These are phyloP conservation scores for Miltochrista miniata DNA, from an alignment of 2,888 invertebrate genomes.

Conservation along the genomic window DNA sequence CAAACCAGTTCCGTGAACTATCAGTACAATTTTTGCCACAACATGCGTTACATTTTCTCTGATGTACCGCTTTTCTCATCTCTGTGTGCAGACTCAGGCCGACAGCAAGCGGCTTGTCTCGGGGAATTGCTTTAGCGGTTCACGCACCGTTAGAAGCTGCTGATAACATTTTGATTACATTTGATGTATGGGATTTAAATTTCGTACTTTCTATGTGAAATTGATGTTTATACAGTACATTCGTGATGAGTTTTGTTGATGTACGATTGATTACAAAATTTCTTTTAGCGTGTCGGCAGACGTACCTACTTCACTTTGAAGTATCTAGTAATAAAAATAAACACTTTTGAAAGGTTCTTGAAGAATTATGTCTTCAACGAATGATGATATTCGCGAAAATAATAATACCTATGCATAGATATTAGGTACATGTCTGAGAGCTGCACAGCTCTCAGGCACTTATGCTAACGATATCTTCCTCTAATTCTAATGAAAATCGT, in stretches of 20 bases:
- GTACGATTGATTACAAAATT: background rate
- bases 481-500: no score
- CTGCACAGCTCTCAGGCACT: no score
- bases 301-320: no score
- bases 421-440: no score
- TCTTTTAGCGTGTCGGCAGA: no score
- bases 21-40: background rate
- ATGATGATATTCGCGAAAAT: no score
- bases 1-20: background rate
- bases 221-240: constrained; percentile 2
- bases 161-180: constrained; percentile 22
- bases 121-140: constrained; percentile 36
- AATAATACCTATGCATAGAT: no score
- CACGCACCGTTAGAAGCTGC: constrained; percentile 24
- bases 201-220: constrained; percentile 3
- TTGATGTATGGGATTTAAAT: constrained; percentile 30
- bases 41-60: constrained; percentile 1
- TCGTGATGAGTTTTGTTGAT: constrained; percentile 16
- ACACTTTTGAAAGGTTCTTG: no score
- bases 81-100: background rate
- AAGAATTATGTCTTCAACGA: no score
- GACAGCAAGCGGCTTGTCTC: constrained; percentile 15
- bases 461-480: no score
- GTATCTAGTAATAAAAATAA: no score
- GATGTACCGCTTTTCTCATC: background rate